These are phyloP conservation scores for Kryptolebias marmoratus DNA, from an alignment of 2,113 vertebrate genomes.

Conservation along the genomic window DNA sequence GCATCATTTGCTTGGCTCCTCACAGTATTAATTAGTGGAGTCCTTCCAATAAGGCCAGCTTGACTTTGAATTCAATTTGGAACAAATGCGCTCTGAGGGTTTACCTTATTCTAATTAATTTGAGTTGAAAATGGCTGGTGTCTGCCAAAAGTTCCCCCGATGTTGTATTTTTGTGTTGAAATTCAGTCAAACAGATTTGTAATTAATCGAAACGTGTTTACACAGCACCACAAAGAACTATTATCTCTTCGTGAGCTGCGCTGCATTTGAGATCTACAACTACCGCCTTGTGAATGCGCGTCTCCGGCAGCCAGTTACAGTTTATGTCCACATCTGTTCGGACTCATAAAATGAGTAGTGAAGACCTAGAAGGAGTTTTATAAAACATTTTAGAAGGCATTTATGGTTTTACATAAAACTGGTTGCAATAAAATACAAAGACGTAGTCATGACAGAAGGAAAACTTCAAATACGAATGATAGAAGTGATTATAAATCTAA, in stretches of 20 bases:
- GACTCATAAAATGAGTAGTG: neutral
- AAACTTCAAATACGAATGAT: neutral
- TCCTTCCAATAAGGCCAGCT: conserved; percentile 47
- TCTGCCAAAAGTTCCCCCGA: conserved; percentile 28
- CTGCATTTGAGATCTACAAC: neutral
- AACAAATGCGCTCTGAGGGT: conserved; percentile 46
- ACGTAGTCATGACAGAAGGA: neutral
- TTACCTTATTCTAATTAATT: conserved; percentile 61
- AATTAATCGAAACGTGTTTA: conserved; percentile 35
- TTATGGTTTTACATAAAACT: neutral
- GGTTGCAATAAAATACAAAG: neutral
- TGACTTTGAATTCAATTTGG: conserved; percentile 50
- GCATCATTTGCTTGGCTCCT: conserved; percentile 48
- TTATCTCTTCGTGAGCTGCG: neutral
- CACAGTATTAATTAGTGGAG: conserved; percentile 38
- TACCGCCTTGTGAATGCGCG: neutral
- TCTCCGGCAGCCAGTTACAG: neutral
- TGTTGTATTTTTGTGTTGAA: conserved; percentile 32
- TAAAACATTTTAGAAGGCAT: no score
- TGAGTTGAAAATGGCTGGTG: conserved; percentile 23
- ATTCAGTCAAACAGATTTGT: conserved; percentile 40
- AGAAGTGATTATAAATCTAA: neutral
- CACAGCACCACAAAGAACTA: conserved; percentile 6
- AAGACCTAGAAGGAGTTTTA: neutral
- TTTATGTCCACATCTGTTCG: neutral